These are phyloP conservation scores for Microcebus griseorufus DNA, from an alignment of 2,113 vertebrate species.

Conservation along the genomic window DNA sequence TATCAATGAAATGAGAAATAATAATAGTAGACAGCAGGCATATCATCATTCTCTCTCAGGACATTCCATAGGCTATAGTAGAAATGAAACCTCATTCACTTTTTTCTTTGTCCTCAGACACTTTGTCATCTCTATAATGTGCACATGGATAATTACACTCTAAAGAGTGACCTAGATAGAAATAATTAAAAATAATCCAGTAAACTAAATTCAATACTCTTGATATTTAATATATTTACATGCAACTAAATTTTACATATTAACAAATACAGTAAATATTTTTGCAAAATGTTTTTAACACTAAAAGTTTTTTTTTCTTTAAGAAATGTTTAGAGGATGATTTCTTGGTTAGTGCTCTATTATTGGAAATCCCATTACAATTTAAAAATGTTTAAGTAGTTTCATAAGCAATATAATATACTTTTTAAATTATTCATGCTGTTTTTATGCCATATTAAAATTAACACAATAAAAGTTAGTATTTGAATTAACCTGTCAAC, in stretches of 20 bases:
- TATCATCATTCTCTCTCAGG: too few species aligned
- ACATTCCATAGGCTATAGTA: rapidly evolving
- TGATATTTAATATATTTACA: not conserved
- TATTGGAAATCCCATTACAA: not conserved
- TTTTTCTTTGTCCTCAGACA: not conserved
- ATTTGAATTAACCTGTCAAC: not conserved
- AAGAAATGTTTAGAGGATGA: not conserved
- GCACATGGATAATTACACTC: not conserved
- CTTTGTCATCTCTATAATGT: too few species aligned
- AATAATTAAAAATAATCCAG: not conserved
- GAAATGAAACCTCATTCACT: not conserved
- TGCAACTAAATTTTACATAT: not conserved
- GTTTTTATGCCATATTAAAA: conserved; percentile 39
- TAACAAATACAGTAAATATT: not conserved
- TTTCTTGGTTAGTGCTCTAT: not conserved
- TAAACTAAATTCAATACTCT: not conserved
- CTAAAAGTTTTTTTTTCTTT: not conserved
- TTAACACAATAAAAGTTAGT: conserved; percentile 27
- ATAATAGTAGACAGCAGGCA: not conserved
- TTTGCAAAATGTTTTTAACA: not conserved
- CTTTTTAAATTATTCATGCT: conserved; percentile 52
- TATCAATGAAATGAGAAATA: not conserved
- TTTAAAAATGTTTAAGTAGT: not conserved
- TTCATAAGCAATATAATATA: conserved; percentile 4
- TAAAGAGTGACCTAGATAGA: not conserved